phyloP scores from a whole-genome alignment of 2,888 invertebrate species.

The Augiades crinisus region DNA sequence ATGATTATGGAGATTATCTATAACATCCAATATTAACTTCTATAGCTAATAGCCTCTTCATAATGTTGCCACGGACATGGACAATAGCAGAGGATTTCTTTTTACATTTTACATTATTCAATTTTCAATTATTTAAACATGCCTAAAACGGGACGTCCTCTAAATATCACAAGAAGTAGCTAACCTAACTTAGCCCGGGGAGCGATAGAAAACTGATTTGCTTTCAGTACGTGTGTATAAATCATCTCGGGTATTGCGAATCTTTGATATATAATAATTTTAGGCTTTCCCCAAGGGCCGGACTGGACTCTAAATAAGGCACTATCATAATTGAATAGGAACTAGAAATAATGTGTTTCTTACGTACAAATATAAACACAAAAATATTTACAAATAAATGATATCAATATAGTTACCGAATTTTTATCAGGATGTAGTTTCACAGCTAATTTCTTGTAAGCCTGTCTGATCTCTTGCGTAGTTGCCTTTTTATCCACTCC shows the following conservation, averaged over 20 bases:
- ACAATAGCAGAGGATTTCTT: too few species aligned
- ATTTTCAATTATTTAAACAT: too few species aligned
- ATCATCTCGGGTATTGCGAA: conserved; percentile 7
- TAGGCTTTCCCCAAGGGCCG: background rate
- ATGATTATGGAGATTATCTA: too few species aligned
- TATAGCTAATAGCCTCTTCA: too few species aligned
- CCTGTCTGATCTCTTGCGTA: conserved; percentile 86
- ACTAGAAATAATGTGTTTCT: background rate
- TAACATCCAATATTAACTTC: too few species aligned
- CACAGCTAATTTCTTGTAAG: conserved; percentile 89
- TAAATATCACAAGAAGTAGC: background rate
- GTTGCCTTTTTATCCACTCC: conserved; percentile 85
- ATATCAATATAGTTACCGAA: conserved; percentile 69
- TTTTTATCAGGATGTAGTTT: conserved; percentile 89
- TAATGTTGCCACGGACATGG: too few species aligned
- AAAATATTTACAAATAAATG: too few species aligned
- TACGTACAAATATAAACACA: too few species aligned
- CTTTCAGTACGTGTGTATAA: conserved; percentile 13
- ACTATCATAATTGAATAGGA: conserved; percentile 4
- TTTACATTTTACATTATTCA: too few species aligned
- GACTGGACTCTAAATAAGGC: background rate
- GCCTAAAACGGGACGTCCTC: background rate
- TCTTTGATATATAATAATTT: conserved; percentile 10
- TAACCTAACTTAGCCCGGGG: background rate
- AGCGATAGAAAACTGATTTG: conserved; percentile 19